Conservation (phyloP, 2,888 invertebrate genomes). For the Synanthedon myopaeformis region DNA sequence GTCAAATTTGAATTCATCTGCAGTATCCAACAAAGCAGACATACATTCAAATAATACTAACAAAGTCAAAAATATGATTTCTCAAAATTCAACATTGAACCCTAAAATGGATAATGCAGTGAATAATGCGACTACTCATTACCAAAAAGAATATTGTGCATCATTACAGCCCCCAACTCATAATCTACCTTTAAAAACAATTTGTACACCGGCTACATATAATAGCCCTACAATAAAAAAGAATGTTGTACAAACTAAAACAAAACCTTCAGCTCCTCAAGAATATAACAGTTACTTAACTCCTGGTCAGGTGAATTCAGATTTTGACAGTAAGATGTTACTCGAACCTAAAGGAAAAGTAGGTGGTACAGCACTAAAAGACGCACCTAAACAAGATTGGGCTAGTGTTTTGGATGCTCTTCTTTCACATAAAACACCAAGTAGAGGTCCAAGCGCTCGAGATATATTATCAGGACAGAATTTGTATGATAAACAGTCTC, state of each 20-base stretch:
- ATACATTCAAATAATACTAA: background rate
- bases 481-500: slow-evolving; percentile 8
- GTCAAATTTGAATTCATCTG: background rate
- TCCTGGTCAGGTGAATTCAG: background rate
- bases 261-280: background rate
- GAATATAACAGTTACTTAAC: background rate
- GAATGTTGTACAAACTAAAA: background rate
- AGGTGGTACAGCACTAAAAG: slow-evolving; percentile 1
- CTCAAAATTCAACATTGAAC: background rate
- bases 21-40: background rate
- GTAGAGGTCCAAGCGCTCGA: slow-evolving; percentile 42
- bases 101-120: background rate
- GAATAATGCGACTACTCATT: background rate
- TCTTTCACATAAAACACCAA: slow-evolving; percentile 47
- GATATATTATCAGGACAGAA: slow-evolving; percentile 32
- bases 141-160: background rate
- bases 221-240: background rate
- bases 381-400: slow-evolving; percentile 31
- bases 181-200: background rate
- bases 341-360: slow-evolving; percentile 2
- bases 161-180: background rate
- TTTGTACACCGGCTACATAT: background rate
- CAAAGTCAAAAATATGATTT: background rate
- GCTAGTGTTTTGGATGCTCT: slow-evolving; percentile 46
- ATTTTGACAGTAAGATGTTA: background rate